Base-by-base conservation (phyloP, 2,888 invertebrate genomes). In the Athripsodes cinereus region DNA sequence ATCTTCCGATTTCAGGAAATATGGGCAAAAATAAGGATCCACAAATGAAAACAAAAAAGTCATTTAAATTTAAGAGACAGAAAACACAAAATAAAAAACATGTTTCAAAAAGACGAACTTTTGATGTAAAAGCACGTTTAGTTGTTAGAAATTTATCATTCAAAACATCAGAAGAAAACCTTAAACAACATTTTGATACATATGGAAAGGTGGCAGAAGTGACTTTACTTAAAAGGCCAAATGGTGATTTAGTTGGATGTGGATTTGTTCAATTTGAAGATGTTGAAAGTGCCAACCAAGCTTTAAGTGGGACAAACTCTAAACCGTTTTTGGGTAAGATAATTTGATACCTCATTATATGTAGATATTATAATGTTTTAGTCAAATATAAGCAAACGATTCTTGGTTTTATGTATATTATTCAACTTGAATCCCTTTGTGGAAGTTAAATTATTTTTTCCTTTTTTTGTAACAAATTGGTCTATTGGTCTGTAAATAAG, bases 201-300 rank as follows among this genome's bases (percentile, higher is more conserved):
- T 91, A 82, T 75, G 95, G 95, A 0, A 81, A 82, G 26, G 79
- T 95, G 1, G 81, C 81, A 62, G 90, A 92, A 66, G 81, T 92
- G 0, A 85, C 86, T 66, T 69, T 94, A 34, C 70, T 90, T n/a
- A 86, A 83, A 66, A 84, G 82, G 62, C 78, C 86, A 0, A 86
- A 90, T 72, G 90, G 89, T 1, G 87, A 84, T 68, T 73, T 87
- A 10, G 86, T 90, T 1, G 96, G 96, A 2, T 95, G 93, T 73
- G 93, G 89, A 2, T 96, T 96, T 73, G 80, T 96, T 2, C 92
- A 96, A 70, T 96, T 85, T 68, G 82, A 82, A 52, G 81, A 82
- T 18, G 82, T 88, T 2, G 83, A 85, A 59, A 84, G 86, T 73
- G 96, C 96, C 6, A 86, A 87, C 16, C 87, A 87, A 68, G 96